Conservation (phyloP, 2,797 vertebrate species). For the Chaunax sp. region DNA sequence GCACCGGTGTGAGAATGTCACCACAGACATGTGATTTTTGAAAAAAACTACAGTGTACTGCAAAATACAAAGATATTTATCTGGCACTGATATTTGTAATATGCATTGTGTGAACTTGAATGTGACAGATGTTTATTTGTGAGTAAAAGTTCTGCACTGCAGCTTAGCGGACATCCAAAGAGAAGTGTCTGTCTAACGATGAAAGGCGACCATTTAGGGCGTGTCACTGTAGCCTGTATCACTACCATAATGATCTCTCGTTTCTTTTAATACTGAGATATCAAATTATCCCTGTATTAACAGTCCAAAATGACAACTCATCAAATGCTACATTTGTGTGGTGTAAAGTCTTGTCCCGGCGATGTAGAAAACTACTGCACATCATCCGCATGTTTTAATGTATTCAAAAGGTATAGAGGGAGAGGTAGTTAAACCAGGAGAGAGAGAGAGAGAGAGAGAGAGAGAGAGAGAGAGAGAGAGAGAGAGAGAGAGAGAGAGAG, state of each 20-base stretch:
- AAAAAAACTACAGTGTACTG: too few relatives aligned
- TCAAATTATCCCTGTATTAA: neutral
- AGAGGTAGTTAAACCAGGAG: constrained; percentile 1
- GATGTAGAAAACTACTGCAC: constrained; percentile 14
- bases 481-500: constrained; percentile 13
- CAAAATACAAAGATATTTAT: too few relatives aligned
- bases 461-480: constrained; percentile 18
- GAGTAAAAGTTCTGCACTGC: too few relatives aligned
- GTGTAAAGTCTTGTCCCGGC: constrained; percentile 13
- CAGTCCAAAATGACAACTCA: neutral
- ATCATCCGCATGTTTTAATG: constrained; percentile 24
- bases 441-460: constrained; percentile 9
- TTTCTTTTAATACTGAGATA: neutral
- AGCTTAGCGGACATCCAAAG: too few relatives aligned
- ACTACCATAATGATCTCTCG: too few relatives aligned
- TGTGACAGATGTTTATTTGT: too few relatives aligned
- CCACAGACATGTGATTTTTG: too few relatives aligned
- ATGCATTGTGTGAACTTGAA: too few relatives aligned
- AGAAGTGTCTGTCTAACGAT: too few relatives aligned
- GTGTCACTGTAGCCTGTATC: neutral
- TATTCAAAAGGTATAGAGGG: constrained; percentile 35
- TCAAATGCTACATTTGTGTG: neutral
- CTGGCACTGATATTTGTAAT: too few relatives aligned
- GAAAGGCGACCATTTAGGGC: too few relatives aligned
- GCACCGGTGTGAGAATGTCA: too few relatives aligned